Evolutionary conservation across 2,888 invertebrate species (phyloP), one percentile per base, ranked within the genome.

Genomic region (Griposia aprilina): DNA sequence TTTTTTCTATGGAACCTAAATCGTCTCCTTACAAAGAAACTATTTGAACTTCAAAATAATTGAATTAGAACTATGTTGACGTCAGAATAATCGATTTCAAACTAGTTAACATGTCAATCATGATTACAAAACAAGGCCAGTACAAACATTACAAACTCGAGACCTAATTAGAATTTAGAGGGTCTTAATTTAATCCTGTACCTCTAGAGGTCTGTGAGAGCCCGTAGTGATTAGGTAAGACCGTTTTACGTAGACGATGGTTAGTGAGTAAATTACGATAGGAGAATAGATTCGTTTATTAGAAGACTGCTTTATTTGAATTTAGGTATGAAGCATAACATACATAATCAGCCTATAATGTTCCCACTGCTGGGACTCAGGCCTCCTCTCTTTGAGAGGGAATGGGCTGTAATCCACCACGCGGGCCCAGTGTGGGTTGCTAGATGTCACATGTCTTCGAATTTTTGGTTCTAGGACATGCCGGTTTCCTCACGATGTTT

Each of bases 111-210:
- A 65, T 62, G 26, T 15, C 70, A 57, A 57, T 74, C 55, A 52
- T 48, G 73, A 62, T 73, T 71, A 70, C 76, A 59, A 72, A 73
- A 75, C 78, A 62, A 75, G 76, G 66, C 45, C 57, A 7, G n/a
- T 0, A 60, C 36, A 26, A 41, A 57, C 36, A 20, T n/a, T 23
- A 45, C 69, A 48, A 80, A 66, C 81, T 67, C 41, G 65, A 71
- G 11, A 70, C 70, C 78, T 81, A 83, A 75, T 81, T 83, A 75
- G 76, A 81, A 81, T 88, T 68, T 65, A 71, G 60, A 80, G 60
- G 76, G 55, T 55, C 55, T 70, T 69, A 73, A 78, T 76, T 76
- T 86, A 88, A 88, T 83, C 72, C 45, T 67, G 71, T 59, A 59
- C 50, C 60, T 68, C 75, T 26, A 74, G 23, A 30, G 55, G 45